These are phyloP conservation scores for Coronaproctus castanopsis DNA, from an alignment of 2,888 invertebrate species.

Conservation along the genomic window DNA sequence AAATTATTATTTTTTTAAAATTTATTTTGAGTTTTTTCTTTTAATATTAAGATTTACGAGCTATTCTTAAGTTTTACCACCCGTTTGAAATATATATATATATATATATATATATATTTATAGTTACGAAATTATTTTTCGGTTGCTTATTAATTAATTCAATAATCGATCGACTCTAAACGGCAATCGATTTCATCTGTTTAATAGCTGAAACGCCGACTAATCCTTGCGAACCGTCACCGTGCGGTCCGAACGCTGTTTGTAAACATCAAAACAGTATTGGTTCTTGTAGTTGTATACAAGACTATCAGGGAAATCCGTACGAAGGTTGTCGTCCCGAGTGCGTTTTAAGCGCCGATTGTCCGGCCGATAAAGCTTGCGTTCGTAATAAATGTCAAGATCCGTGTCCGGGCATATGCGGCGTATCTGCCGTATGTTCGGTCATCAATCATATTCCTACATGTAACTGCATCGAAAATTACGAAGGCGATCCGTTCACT, in stretches of 20 bases:
- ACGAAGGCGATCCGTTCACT: slow-evolving; percentile 37
- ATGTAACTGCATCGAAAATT: slow-evolving; percentile 35
- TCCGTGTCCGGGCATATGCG: slow-evolving; percentile 59
- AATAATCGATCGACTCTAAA: not conserved
- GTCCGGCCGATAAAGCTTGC: slow-evolving; percentile 51
- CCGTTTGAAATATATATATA: no score
- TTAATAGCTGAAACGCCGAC: slow-evolving; percentile 6
- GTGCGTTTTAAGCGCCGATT: slow-evolving; percentile 69
- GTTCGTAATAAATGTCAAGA: slow-evolving; percentile 53
- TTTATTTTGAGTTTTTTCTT: no score
- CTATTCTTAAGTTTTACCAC: no score
- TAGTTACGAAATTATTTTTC: no score
- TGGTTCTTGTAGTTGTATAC: slow-evolving; percentile 58
- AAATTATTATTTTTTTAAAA: no score
- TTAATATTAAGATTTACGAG: no score
- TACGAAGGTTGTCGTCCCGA: slow-evolving; percentile 44
- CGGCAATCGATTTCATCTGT: not conserved
- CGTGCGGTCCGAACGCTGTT: slow-evolving; percentile 67
- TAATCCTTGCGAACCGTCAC: slow-evolving; percentile 34
- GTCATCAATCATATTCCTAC: slow-evolving; percentile 36
- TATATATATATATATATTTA: no score
- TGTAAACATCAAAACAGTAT: slow-evolving; percentile 55
- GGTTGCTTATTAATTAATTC: no score
- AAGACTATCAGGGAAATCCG: slow-evolving; percentile 53
- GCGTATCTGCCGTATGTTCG: slow-evolving; percentile 46